Conservation (phyloP, 2,797 vertebrate species). For the Gymnoscopelus braueri region DNA sequence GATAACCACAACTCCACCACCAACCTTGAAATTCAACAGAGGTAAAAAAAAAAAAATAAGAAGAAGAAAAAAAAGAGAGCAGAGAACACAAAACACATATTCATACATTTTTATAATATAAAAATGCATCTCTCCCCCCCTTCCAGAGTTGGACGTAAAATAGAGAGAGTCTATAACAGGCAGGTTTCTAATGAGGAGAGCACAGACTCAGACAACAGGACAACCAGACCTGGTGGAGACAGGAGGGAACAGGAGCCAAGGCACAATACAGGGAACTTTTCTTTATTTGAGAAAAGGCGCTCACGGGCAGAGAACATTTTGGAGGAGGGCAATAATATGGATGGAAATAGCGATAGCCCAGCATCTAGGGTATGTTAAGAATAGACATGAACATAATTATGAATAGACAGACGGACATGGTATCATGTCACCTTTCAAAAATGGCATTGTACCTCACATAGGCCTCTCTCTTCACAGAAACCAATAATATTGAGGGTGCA, state of each 20-base stretch:
- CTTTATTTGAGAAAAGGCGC: background rate
- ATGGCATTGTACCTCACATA: no score
- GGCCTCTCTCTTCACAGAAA: conserved; percentile 57
- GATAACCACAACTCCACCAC: background rate
- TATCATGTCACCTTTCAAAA: no score
- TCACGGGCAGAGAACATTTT: conserved; percentile 11
- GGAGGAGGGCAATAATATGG: conserved; percentile 20
- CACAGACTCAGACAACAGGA: conserved; percentile 29
- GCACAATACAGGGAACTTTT: background rate
- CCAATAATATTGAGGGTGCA: conserved; percentile 66
- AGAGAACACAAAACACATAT: background rate
- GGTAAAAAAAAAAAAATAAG: conserved; percentile 45
- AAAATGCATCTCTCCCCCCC: conserved; percentile 4
- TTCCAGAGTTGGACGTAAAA: conserved; percentile 52
- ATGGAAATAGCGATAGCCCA: conserved; percentile 22
- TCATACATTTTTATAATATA: no score
- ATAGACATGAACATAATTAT: background rate
- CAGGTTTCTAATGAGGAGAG: conserved; percentile 34
- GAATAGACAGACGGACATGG: background rate
- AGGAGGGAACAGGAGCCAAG: conserved; percentile 14
- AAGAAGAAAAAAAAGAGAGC: background rate
- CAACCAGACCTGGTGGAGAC: conserved; percentile 23
- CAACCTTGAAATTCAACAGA: conserved; percentile 42
- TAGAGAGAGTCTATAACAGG: conserved; percentile 36
- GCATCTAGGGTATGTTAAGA: conserved; percentile 54